Evolutionary conservation across 1,140 invertebrate genomes (phyloP).

Genomic region (Colletes latitarsis): DNA sequence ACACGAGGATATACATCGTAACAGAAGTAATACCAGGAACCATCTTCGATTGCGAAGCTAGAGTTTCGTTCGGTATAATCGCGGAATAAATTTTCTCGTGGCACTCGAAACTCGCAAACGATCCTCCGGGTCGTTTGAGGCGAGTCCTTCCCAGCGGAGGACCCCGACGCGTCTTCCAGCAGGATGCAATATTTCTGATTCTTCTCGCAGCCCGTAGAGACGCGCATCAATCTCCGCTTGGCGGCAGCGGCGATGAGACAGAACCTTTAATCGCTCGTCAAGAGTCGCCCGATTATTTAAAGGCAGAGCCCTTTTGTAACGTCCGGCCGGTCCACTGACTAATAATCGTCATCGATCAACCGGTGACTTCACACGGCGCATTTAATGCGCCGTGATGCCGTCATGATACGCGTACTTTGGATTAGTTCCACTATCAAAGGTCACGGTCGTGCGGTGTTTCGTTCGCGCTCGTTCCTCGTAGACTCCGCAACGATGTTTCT

Average conservation of each 20-base stretch:
- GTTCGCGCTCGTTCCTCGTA: constrained; percentile 24
- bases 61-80: no score
- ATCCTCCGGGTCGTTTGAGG: neutral
- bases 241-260: constrained; percentile 53
- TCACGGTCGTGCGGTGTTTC: constrained; percentile 56
- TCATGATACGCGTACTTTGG: constrained; percentile 69
- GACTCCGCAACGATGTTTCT: no score
- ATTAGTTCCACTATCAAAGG: constrained; percentile 68
- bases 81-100: neutral
- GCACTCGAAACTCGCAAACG: neutral
- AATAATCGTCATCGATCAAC: constrained; percentile 68
- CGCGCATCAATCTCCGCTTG: constrained; percentile 54
- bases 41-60: neutral
- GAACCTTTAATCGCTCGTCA: constrained; percentile 68
- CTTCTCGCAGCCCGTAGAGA: constrained; percentile 53
- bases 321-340: constrained; percentile 63
- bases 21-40: neutral
- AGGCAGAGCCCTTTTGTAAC: constrained; percentile 63
- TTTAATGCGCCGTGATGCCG: constrained; percentile 67
- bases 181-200: constrained; percentile 62
- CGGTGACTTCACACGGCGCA: constrained; percentile 67
- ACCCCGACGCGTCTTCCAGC: constrained; percentile 8
- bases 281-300: constrained; percentile 66
- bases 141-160: neutral
- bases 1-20: constrained; percentile 21